phyloP scores from a whole-genome alignment of 92 coral and sea anemone species.

The Zoanthus solanderi region DNA sequence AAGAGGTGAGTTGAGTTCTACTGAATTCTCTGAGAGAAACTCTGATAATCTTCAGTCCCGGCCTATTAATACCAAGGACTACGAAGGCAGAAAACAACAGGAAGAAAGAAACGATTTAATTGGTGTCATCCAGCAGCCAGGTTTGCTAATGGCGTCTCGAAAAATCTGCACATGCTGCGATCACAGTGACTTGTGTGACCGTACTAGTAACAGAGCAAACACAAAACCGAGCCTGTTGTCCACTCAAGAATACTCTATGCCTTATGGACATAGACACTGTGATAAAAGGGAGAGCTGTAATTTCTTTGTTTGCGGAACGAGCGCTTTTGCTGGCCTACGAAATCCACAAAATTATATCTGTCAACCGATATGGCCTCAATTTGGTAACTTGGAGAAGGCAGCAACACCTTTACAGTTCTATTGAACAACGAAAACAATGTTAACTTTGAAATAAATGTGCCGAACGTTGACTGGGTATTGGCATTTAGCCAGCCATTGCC shows the following conservation, averaged over 20 bases:
- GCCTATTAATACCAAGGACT: not conserved
- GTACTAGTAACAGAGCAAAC: not conserved
- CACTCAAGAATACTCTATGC: not conserved
- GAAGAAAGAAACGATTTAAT: slow-evolving; percentile 10
- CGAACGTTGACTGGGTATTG: not conserved
- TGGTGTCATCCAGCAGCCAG: not conserved
- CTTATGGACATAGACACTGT: not conserved
- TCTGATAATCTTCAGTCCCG: not conserved
- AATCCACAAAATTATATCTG: slow-evolving; percentile 16
- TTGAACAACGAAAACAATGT: not conserved
- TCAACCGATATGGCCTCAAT: slow-evolving; percentile 18
- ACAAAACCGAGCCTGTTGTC: not conserved
- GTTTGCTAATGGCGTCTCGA: slow-evolving; percentile 8
- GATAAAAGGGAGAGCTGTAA: slow-evolving; percentile 11
- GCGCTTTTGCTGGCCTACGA: slow-evolving; percentile 33
- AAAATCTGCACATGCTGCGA: slow-evolving; percentile 42
- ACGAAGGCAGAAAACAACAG: slow-evolving; percentile 14
- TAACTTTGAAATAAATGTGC: not conserved
- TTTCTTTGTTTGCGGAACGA: slow-evolving; percentile 35
- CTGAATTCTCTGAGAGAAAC: not conserved
- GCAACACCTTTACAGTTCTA: not conserved
- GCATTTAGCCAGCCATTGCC: not conserved
- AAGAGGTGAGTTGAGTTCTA: not conserved
- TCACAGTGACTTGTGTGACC: not conserved
- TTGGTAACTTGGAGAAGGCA: not conserved